Evolutionary conservation across 1,140 invertebrate genomes (phyloP), one percentile per base, ranked within the genome.

Genomic region (Scaptomyza graminum): DNA sequence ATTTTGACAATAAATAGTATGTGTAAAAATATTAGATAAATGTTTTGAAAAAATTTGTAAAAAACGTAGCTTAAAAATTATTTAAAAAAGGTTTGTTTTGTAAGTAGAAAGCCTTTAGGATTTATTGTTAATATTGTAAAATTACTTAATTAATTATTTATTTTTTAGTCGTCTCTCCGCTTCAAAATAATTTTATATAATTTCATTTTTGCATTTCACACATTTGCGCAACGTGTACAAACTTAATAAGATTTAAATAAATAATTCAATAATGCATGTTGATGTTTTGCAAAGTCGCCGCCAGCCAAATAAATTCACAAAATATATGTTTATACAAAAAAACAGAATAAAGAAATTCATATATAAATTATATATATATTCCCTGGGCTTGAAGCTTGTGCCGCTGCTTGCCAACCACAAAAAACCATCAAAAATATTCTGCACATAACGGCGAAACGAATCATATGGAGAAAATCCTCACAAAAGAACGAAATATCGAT

Each of bases 201-300:
- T 18, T 43, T 34, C 6, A 28, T 34, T 55, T 16, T 12, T 54
- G 25, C 25, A 22, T 63, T 46, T 62, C 37, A 59, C 55, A 51
- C 61, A 51, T 70, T 68, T 70, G 68, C 66, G 77, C 73, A 67
- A 65, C 37, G 59, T 87, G 74, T 79, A 85, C 31, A 66, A 77
- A 76, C 5, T 28, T 52, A 49, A 31, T 59, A 8, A 52, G 73
- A 80, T 61, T 69, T 5, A 55, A 68, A 52, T 28, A 70, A 70
- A 59, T 43, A 71, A 71, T 73, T 56, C 50, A 70, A 73, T 71
- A 75, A 31, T 89, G 84, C 84, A 89, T 89, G 84, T 89, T 89
- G 84, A 90, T 89, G 84, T 89, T 90, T 79, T 55, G 65, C 70
- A 73, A 61, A 66, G 31, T 60, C 64, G 68, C 68, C 49, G 68